A percentile compares a stretch with the other conserved stretches of the same genome.
phyloP scores from a whole-genome alignment of 2,888 invertebrate genomes.

The Podotricha telesiphe region DNA sequence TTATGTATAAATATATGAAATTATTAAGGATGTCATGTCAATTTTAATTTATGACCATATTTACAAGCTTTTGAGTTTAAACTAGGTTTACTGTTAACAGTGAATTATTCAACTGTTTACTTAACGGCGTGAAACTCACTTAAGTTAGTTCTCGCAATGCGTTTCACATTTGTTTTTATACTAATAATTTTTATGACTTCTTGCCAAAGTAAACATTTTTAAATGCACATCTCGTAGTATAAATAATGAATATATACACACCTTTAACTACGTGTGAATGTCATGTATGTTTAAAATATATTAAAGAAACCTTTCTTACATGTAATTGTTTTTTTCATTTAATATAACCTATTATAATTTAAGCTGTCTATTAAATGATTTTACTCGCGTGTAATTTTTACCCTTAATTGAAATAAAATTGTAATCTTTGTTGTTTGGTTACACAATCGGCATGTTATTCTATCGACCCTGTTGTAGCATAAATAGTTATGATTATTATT shows the following conservation, averaged over 20 bases:
- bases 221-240: slow-evolving; percentile 8
- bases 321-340: too few relatives aligned
- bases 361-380: too few relatives aligned
- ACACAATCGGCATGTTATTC: background rate
- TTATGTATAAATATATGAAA: background rate
- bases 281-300: background rate
- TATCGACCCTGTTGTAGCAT: background rate
- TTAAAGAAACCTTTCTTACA: too few relatives aligned
- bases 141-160: slow-evolving; percentile 3
- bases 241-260: background rate
- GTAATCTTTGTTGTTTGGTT: background rate
- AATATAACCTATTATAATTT: too few relatives aligned
- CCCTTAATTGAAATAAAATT: background rate
- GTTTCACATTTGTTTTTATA: slow-evolving; percentile 12
- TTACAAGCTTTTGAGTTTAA: slow-evolving; percentile 37
- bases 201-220: slow-evolving; percentile 5
- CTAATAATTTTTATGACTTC: slow-evolving; percentile 1
- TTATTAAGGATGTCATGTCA: slow-evolving; percentile 32
- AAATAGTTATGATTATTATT: background rate
- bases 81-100: slow-evolving; percentile 32
- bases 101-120: slow-evolving; percentile 30
- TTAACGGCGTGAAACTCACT: slow-evolving; percentile 30
- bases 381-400: background rate
- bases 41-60: slow-evolving; percentile 39
- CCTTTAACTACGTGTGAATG: slow-evolving; percentile 6